Evolutionary conservation across 2,888 invertebrate genomes (phyloP).

Genomic region (Lasius fuliginosus): DNA sequence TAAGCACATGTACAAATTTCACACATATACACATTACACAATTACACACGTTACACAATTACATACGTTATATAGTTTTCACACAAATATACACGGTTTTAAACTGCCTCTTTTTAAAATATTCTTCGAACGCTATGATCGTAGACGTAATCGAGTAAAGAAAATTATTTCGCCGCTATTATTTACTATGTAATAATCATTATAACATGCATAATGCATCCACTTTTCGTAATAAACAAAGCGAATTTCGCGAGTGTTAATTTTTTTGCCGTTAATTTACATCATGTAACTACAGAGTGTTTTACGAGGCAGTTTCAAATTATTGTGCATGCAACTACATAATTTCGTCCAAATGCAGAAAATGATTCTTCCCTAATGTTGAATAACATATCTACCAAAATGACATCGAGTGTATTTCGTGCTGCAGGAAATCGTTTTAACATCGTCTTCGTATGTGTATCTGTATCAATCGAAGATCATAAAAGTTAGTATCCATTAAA

Average conservation of each 20-base stretch:
- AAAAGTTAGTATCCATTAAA: conserved; percentile 57
- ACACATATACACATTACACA: too few species aligned
- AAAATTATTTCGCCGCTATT: background rate
- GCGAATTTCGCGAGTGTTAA: background rate
- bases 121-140: background rate
- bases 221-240: background rate
- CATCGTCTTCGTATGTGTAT: background rate
- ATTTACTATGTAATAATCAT: background rate
- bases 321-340: background rate
- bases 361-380: background rate
- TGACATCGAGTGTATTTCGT: background rate
- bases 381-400: background rate
- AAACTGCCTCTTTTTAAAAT: background rate
- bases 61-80: too few species aligned
- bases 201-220: background rate
- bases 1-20: background rate
- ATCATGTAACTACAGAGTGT: background rate
- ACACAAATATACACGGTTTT: background rate
- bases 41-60: too few species aligned
- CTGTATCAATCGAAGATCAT: conserved; percentile 11
- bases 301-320: conserved; percentile 5
- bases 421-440: background rate
- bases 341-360: background rate
- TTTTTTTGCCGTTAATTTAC: background rate
- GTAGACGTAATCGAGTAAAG: background rate